Conservation (phyloP, 2,113 vertebrate species). For the Seriola dumerili region DNA sequence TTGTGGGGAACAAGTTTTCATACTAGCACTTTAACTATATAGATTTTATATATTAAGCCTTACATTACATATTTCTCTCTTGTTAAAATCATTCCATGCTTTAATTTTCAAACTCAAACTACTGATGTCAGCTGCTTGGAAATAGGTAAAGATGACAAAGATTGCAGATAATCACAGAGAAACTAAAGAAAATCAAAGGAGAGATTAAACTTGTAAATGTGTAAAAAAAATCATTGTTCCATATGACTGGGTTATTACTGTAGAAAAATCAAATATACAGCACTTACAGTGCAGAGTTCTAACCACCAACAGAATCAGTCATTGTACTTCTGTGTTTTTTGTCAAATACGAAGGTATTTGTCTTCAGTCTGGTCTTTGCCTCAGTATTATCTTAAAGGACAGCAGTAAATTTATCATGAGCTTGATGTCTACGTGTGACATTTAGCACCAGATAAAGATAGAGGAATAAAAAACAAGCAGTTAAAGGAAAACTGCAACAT, state of each 20-base stretch:
- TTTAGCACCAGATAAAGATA: background rate
- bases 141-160: constrained; percentile 33
- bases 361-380: background rate
- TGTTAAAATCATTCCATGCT: background rate
- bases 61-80: constrained; percentile 19
- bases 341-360: background rate
- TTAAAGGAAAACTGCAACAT: background rate
- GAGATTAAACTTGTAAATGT: constrained; percentile 22
- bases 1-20: background rate
- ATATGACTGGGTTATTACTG: no score
- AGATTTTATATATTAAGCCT: constrained; percentile 1
- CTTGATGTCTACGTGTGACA: background rate
- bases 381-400: background rate
- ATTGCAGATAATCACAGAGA: constrained; percentile 3
- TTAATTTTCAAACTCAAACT: background rate
- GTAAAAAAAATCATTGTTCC: background rate
- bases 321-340: no score
- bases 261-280: no score
- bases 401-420: no score
- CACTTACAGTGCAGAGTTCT: no score
- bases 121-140: constrained; percentile 52
- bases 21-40: background rate
- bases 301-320: background rate
- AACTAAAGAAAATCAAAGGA: constrained; percentile 3
- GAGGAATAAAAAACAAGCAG: background rate